Conservation (phyloP, 2,113 vertebrate species). For the Microcebus lehilahytsara region DNA sequence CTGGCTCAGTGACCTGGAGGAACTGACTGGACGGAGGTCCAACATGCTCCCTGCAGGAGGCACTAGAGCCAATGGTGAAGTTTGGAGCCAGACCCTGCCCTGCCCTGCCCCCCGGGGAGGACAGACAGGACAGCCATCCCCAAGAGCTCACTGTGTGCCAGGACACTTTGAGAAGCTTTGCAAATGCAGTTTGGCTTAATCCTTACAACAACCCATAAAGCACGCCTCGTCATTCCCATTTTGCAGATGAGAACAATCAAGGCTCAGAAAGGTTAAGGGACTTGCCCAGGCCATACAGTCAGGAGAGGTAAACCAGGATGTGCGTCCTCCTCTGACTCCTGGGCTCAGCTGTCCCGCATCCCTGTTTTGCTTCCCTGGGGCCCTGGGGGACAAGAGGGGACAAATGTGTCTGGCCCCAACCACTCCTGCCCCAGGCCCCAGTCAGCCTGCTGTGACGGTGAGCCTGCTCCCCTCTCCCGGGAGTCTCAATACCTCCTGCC, state of each 20-base stretch:
- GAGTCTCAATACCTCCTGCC: fast-evolving
- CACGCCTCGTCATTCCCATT: not conserved
- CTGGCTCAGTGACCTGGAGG: not conserved
- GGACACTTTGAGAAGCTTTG: not conserved
- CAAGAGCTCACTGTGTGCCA: not conserved
- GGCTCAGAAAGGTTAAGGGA: not conserved
- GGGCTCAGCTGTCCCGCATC: not conserved
- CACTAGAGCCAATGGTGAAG: not conserved
- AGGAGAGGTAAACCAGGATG: not conserved
- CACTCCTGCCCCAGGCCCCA: not conserved
- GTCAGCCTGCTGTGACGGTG: not conserved
- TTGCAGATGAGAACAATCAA: not conserved
- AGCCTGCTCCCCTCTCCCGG: not conserved
- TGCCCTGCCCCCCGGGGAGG: not conserved
- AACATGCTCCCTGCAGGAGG: not conserved
- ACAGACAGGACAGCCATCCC: not conserved
- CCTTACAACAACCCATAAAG: not conserved
- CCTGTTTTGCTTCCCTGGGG: not conserved
- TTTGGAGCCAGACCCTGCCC: not conserved
- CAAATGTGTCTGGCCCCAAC: not conserved
- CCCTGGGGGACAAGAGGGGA: no score
- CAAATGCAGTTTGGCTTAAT: not conserved
- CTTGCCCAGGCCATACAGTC: not conserved
- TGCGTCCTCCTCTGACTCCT: not conserved
- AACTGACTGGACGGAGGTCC: no score